Evolutionary conservation across 1,140 invertebrate species (phyloP), one percentile per base, ranked within the genome.

Genomic region (Trinorchestia longiramus): DNA sequence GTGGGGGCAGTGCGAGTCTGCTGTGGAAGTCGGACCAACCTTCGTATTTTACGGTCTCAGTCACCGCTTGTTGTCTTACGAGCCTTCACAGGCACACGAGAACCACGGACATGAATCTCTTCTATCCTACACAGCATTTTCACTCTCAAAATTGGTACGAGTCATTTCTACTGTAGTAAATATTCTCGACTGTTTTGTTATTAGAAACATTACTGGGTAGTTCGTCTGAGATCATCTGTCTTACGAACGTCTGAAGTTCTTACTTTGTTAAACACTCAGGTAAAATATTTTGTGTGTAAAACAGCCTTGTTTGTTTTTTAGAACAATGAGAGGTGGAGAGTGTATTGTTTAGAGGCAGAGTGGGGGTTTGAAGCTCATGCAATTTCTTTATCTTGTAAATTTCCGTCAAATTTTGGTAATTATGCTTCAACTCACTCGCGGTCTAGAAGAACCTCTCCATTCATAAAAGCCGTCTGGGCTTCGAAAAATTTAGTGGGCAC

Each of bases 31-130:
- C 92, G 44, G 44, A 43, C 43, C 43, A n/a, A n/a, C 41, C 92
- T 94, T 47, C 44, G 92, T 47, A 94, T 47, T 94, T 94, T 94
- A 94, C 43, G 92, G 40, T 94, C 43, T 36, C 92, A 43, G 44
- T 94, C 43, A 19, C 92, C 92, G 36, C 92, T 43, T n/a, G 36
- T 94, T 40, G 88, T 90, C 88, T 77, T 77, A 77, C 62, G 62
- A 77, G 62, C 62, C 62, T 77, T 77, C 62, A 77, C 62, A 11
- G 62, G 28, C 62, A 77, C 62, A 77, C 62, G 36, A 77, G 15
- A 36, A 36, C 62, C 62, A 23, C 62, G 62, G 11, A 77, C 62
- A 77, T 77, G 62, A 77, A 77, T 77, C 62, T 77, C 28, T 77
- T 77, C 62, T 36, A 23, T 77, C 62, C 62, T 77, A 19, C 15